Conservation (phyloP, 2,797 vertebrate species). For the Propithecus deckenii region DNA sequence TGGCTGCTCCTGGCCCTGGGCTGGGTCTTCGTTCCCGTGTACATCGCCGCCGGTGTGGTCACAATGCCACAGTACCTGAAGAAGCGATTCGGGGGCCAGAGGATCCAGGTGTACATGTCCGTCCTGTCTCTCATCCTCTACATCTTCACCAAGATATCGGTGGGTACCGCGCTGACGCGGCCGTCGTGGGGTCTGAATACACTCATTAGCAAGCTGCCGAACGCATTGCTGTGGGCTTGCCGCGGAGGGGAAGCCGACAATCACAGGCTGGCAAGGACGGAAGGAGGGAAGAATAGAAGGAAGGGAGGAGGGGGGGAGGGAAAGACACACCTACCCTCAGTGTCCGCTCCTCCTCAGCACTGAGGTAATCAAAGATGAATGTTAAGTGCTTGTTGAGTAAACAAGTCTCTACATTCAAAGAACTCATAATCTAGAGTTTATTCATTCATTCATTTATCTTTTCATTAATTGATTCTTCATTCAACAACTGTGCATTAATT, state of each 20-base stretch:
- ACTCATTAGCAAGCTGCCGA: background rate
- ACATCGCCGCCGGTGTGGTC: constrained; percentile 93
- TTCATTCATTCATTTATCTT: background rate
- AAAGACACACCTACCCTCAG: background rate
- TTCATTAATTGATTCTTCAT: background rate
- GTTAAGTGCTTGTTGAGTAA: background rate
- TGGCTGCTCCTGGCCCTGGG: constrained; percentile 95
- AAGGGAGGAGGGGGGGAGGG: no score
- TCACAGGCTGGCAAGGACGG: background rate
- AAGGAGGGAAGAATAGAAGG: no score
- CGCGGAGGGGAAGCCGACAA: background rate
- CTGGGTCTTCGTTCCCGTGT: constrained; percentile 96
- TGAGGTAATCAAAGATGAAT: background rate
- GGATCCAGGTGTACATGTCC: constrained; percentile 95
- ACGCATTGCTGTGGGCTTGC: rapidly evolving
- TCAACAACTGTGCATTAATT: background rate
- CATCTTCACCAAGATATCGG: constrained; percentile 97
- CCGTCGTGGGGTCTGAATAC: background rate
- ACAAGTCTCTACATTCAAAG: background rate
- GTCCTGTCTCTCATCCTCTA: constrained; percentile 95
- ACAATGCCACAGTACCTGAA: constrained; percentile 96
- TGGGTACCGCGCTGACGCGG: constrained; percentile 81
- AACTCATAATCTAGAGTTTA: background rate
- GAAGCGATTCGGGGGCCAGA: constrained; percentile 95
- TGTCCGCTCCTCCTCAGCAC: background rate